These are phyloP conservation scores for Dryomyza anilis DNA, from an alignment of 2,888 invertebrate genomes.

Conservation along the genomic window DNA sequence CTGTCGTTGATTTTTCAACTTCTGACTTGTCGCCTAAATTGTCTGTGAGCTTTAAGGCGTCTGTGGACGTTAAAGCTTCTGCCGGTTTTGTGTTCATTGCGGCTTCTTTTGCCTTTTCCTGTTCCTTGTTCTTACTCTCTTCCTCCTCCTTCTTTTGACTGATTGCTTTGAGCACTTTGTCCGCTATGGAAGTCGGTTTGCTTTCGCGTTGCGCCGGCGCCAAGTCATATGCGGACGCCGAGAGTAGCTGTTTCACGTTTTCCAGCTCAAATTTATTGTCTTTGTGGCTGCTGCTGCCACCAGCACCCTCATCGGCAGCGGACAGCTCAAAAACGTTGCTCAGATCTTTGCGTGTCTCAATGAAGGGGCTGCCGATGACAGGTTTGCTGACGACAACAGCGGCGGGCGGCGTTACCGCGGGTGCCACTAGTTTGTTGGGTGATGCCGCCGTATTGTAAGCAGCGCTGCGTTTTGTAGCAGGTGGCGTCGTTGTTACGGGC, in stretches of 20 bases:
- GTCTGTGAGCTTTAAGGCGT: too few species aligned
- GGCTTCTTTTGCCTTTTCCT: slow-evolving; percentile 49
- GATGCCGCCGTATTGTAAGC: not conserved
- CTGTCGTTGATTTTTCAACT: slow-evolving; percentile 12
- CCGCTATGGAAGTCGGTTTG: slow-evolving; percentile 67
- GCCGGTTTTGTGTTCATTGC: slow-evolving; percentile 41
- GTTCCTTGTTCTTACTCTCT: slow-evolving; percentile 61
- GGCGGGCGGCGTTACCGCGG: slow-evolving; percentile 20
- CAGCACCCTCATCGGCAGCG: slow-evolving; percentile 51
- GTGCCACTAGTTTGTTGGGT: slow-evolving; percentile 28
- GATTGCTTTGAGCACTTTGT: slow-evolving; percentile 67
- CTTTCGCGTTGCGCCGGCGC: slow-evolving; percentile 57
- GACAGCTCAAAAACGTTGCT: slow-evolving; percentile 56
- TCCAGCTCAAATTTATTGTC: slow-evolving; percentile 58
- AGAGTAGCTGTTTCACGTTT: slow-evolving; percentile 56
- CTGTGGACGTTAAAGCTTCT: slow-evolving; percentile 18
- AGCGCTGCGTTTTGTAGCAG: not conserved
- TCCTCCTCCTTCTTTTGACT: slow-evolving; percentile 65
- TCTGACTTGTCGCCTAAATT: too few species aligned
- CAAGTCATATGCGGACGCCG: slow-evolving; percentile 54
- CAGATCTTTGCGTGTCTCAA: slow-evolving; percentile 51
- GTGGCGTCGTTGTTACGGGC: not conserved
- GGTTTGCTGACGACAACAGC: too few species aligned
- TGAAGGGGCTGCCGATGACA: slow-evolving; percentile 55
- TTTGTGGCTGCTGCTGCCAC: slow-evolving; percentile 47